phyloP scores from a whole-genome alignment of 2,113 vertebrate genomes.

The Pterocles gutturalis region DNA sequence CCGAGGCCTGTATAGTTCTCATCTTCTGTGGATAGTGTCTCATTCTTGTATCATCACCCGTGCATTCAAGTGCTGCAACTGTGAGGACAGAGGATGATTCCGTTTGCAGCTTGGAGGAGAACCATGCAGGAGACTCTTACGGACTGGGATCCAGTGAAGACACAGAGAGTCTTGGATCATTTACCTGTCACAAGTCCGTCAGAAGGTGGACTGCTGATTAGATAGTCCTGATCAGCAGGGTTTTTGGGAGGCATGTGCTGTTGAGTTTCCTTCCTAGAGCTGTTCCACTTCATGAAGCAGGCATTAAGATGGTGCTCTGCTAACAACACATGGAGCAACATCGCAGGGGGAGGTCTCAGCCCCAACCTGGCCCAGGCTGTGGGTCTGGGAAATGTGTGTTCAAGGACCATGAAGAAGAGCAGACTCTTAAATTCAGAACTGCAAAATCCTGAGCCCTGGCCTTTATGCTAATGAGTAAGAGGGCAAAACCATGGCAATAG shows the following conservation, averaged over 20 bases:
- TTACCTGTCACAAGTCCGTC: background rate
- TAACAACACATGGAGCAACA: background rate
- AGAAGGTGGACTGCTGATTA: background rate
- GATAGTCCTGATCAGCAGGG: background rate
- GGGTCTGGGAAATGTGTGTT: background rate
- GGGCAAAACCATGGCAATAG: background rate
- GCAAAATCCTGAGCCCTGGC: background rate
- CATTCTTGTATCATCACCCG: background rate
- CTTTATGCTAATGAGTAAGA: background rate
- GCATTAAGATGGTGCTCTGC: background rate
- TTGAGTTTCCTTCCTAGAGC: background rate
- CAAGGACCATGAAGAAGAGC: background rate
- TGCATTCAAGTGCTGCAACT: background rate
- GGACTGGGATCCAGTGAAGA: background rate
- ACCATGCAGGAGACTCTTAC: background rate
- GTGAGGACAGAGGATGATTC: background rate
- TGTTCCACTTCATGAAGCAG: background rate
- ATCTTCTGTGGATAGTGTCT: background rate
- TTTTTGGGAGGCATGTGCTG: background rate
- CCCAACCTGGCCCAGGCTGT: background rate
- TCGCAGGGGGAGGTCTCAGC: background rate
- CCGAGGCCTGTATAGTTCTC: background rate
- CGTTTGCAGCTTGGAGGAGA: background rate
- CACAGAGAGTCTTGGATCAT: background rate
- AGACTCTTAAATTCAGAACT: background rate